Base-by-base conservation (phyloP, 1,140 invertebrate genomes). In the Bombus picipes region DNA sequence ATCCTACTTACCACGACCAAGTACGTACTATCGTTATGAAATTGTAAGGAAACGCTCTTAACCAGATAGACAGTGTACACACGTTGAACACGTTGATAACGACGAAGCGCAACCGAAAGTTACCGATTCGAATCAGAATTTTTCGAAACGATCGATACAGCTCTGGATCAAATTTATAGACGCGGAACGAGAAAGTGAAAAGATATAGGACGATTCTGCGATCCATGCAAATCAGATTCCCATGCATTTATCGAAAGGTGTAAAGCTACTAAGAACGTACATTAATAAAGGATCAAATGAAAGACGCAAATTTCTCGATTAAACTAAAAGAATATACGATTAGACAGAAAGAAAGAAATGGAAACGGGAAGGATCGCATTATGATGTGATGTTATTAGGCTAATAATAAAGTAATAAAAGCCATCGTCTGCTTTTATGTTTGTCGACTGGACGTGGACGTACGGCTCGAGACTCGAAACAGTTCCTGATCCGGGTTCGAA, bases 401-500 rank as follows among this genome's bases (percentile, higher is more conserved):
- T 13, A n/a, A 25, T 1, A 32, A 18, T 1, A 43, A 18, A 18
- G 3, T 5, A 8, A 53, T 18, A 22, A 22, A 53, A 32, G 10
- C 43, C 18, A 25, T 25, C 32, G n/a, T 59, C 22, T n/a, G 5
- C 34, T 76, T 39, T 76, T 28, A 39, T 5, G 53, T n/a, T 28
- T 1, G 34, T 76, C 13, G 32, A 62, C 39, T 62, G 34, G 37
- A 28, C 5, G 53, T 25, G 37, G 12, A 18, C 13, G 15, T 76
- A 12, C 53, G 37, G 74, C 32, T 37, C 32, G 53, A 32, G 68
- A 2, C 34, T 72, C 70, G 70, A 73, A 43, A 32, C 65, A 66
- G 47, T 74, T 88, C 66, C 66, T 81, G 66, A 53, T 68, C 77
- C 43, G 65, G 59, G 25, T 84, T 87, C 13, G 9, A 82, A 47